Evolutionary conservation across 2,888 invertebrate genomes (phyloP).

Genomic region (Cataglyphis livida): DNA sequence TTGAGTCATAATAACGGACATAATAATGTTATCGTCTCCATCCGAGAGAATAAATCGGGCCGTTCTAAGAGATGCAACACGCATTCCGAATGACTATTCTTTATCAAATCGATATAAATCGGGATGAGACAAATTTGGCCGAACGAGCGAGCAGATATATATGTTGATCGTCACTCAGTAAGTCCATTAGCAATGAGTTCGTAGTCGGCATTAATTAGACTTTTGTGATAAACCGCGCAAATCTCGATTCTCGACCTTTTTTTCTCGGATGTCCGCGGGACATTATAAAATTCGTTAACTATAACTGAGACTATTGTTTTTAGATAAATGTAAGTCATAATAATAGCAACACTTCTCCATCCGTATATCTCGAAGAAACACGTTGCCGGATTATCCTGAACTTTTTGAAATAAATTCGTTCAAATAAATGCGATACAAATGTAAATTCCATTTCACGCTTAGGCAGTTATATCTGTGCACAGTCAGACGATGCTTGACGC

Average conservation of each 20-base stretch:
- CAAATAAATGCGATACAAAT: not conserved
- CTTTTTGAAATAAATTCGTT: not conserved
- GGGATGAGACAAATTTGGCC: constrained; percentile 36
- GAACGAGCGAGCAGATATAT: constrained; percentile 1
- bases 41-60: not conserved
- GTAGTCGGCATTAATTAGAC: constrained; percentile 28
- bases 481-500: constrained; percentile 8
- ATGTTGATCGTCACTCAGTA: not conserved
- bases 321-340: not conserved
- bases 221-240: constrained; percentile 1
- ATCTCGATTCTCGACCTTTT: not conserved
- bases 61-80: constrained; percentile 32
- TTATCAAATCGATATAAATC: constrained; percentile 28
- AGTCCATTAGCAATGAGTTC: constrained; percentile 16
- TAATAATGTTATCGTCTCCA: not conserved
- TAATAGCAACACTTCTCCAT: not conserved
- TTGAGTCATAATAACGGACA: not conserved
- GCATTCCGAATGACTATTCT: constrained; percentile 2
- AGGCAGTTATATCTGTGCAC: constrained; percentile 43
- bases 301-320: not conserved
- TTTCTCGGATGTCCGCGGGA: not conserved
- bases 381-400: not conserved
- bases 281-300: not conserved
- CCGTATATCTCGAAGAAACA: not conserved
- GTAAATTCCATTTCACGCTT: constrained; percentile 33